phyloP scores from a whole-genome alignment of 2,113 vertebrate species.

The Pelmatolapia mariae region DNA sequence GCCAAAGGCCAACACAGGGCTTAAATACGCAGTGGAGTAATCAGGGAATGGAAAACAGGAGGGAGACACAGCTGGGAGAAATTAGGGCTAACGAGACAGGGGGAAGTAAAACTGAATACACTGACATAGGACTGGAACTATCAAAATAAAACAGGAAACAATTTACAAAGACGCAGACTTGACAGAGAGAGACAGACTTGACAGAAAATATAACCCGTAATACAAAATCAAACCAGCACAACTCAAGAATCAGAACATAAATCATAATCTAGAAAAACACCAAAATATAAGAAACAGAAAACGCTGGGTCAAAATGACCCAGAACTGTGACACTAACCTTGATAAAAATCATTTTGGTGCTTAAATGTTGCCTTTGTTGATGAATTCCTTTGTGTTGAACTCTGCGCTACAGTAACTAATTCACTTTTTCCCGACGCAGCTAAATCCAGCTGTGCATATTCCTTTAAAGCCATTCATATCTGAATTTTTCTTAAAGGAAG shows the following conservation, averaged over 20 bases:
- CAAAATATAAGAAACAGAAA: accelerated
- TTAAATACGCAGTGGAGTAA: not conserved
- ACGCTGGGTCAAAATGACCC: not conserved
- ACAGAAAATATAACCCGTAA: not conserved
- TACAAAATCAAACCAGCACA: not conserved
- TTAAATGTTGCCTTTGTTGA: not conserved
- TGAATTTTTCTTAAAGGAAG: not conserved
- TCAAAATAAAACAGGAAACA: not conserved
- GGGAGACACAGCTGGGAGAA: not conserved
- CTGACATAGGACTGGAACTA: not conserved
- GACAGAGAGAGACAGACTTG: too few relatives aligned
- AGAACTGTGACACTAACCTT: accelerated
- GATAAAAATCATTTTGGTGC: not conserved
- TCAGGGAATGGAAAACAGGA: not conserved
- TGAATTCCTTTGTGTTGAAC: not conserved
- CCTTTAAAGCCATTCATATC: not conserved
- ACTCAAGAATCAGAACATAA: not conserved
- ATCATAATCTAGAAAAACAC: not conserved
- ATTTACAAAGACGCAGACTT: not conserved
- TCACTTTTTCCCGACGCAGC: not conserved
- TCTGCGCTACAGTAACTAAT: not conserved
- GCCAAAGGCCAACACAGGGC: not conserved
- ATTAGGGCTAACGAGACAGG: not conserved
- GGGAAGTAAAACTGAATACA: accelerated
- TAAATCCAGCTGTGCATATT: not conserved